Percentiles rank a stretch among this genome's conserved stretches.
Evolutionary conservation across 1,140 invertebrate species (phyloP).

Genomic region (Carposina sasakii): DNA sequence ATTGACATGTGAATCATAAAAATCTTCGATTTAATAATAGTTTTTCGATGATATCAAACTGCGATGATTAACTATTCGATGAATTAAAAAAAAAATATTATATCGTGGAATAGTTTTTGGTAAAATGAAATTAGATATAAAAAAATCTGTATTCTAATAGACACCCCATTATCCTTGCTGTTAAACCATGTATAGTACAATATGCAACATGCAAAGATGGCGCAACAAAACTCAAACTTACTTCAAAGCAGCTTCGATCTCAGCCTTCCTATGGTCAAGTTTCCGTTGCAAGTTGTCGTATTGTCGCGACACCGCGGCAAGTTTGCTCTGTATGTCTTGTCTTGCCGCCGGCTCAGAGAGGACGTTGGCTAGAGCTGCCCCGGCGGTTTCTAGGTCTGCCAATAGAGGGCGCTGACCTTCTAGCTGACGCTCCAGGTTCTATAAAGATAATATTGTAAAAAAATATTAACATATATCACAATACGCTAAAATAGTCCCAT

Average conservation of each 20-base stretch:
- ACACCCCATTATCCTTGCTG: no score
- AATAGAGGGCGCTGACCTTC: conserved; percentile 89
- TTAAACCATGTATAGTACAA: no score
- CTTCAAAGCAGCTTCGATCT: conserved; percentile 88
- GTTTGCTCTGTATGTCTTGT: conserved; percentile 91
- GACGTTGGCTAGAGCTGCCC: conserved; percentile 88
- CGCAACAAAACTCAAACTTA: no score
- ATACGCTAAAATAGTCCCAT: no score
- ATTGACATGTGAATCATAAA: no score
- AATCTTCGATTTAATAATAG: no score
- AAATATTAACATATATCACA: no score
- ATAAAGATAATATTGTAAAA: no score
- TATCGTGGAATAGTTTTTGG: neutral
- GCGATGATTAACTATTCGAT: no score
- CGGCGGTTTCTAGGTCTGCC: conserved; percentile 90
- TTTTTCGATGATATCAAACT: no score
- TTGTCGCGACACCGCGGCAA: conserved; percentile 86
- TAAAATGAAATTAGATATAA: neutral
- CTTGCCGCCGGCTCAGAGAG: conserved; percentile 92
- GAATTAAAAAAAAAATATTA: no score
- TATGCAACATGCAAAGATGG: no score
- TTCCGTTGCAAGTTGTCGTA: conserved; percentile 91
- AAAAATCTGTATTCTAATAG: neutral
- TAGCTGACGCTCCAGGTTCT: conserved; percentile 88
- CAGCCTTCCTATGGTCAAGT: conserved; percentile 90